Base-by-base conservation (phyloP, 2,888 invertebrate species). In the Leptopilina syphax region DNA sequence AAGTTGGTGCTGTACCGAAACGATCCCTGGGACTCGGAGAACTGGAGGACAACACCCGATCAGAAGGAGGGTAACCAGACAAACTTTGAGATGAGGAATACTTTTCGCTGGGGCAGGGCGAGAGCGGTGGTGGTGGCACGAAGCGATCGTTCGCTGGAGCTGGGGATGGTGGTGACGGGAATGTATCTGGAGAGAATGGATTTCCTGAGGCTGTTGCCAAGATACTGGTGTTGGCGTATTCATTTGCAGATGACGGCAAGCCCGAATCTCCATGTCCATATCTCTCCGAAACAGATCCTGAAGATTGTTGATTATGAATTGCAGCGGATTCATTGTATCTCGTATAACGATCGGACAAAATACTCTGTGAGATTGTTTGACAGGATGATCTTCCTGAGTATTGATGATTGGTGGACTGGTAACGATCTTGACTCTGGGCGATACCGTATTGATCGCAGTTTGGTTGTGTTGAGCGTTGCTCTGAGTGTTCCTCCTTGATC, bases 81-180 rank as follows among this genome's bases (percentile, higher is more conserved):
- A 92, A 85, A 80, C 90, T 91, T 81, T 90, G 90, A 65, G 88
- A 89, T 50, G 91, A 91, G 80, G 90, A 89, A 80, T 90, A 91
- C 84, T 91, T 91, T 82, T 92, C 92, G 86, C 94, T 92, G 83
- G 90, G 91, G 79, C 94, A 94, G 91, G 94, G 94, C 88, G 95
- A 94, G 87, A 95, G 92, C 89, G 95, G 95, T 87, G 95, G 94
- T 87, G 93, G 93, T 77, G 95, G 95, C 85, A 95, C 94, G 88
- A 93, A 93, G 76, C 93, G 91, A 86, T 93, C 93, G 88, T 92
- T 93, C 60, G 93, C 92, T 24, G 94, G 94, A 79, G 94, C 94
- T 78, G 94, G 94, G 76, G 94, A 94, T 41, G 94, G 94, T 79
- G 94, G 94, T 63, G 91, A 91, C 82, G 93, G 93, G 90, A 93